A percentile compares a stretch with the other conserved stretches of the same genome.
These are phyloP conservation scores for Lanius ludovicianus DNA, from an alignment of 2,113 vertebrate genomes.

Conservation along the genomic window DNA sequence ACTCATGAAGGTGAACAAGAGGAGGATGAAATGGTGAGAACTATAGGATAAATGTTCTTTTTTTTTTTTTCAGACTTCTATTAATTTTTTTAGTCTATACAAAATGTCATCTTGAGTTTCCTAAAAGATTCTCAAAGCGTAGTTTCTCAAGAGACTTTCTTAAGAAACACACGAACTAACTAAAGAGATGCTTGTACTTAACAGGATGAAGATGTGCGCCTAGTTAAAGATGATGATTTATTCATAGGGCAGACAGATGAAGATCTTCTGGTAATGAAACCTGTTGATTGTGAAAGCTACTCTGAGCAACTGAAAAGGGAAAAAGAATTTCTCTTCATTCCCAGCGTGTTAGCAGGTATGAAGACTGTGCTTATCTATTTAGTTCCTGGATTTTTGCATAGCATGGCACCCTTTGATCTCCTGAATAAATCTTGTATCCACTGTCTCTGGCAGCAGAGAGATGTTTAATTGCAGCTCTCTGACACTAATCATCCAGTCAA, in stretches of 20 bases:
- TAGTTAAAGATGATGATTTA: slow-evolving; percentile 75
- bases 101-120: background rate
- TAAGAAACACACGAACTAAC: background rate
- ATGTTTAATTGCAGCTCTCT: background rate
- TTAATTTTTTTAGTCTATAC: background rate
- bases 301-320: slow-evolving; percentile 73
- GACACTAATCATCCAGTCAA: background rate
- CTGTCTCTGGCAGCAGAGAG: background rate
- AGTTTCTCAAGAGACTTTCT: background rate
- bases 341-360: slow-evolving; percentile 83
- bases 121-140: background rate
- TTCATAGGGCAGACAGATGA: slow-evolving; percentile 72
- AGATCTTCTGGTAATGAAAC: slow-evolving; percentile 81
- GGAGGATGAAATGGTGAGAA: slow-evolving; percentile 49
- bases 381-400: background rate
- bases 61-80: background rate
- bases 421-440: background rate
- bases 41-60: background rate
- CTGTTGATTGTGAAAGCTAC: slow-evolving; percentile 80
- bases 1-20: slow-evolving; percentile 35
- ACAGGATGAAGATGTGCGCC: slow-evolving; percentile 81
- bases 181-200: background rate
- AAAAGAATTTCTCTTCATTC: slow-evolving; percentile 80
- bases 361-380: background rate
- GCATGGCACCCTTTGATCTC: background rate